Evolutionary conservation across 53 echinoderm and acorn worm genomes (phyloP).

Genomic region (Crossaster papposus): DNA sequence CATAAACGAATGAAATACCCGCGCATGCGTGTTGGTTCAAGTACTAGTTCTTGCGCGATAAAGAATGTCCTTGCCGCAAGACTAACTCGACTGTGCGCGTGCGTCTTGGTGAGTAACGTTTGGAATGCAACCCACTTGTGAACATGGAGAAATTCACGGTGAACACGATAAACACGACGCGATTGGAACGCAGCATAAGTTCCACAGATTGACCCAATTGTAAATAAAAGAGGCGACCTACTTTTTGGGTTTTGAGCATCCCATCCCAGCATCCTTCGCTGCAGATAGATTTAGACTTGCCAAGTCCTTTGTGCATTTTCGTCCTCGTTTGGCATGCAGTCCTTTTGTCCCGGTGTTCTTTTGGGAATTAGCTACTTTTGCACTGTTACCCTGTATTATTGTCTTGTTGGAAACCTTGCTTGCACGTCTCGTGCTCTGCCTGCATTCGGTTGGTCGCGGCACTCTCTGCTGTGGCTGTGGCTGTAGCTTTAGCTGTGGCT

Average conservation of each 20-base stretch:
- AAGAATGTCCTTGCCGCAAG: too few relatives aligned
- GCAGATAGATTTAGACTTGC: constrained; percentile 32
- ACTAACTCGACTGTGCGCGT: too few relatives aligned
- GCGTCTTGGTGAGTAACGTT: too few relatives aligned
- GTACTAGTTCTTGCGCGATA: too few relatives aligned
- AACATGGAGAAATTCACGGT: too few relatives aligned
- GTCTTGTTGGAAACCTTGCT: constrained; percentile 33
- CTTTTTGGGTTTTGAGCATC: constrained; percentile 40
- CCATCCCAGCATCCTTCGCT: constrained; percentile 32
- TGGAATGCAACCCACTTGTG: too few relatives aligned
- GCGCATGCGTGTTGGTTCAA: too few relatives aligned
- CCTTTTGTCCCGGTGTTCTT: constrained; percentile 31
- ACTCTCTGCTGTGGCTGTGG: too few relatives aligned
- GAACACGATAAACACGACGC: too few relatives aligned
- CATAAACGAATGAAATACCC: too few relatives aligned
- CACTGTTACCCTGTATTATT: constrained; percentile 24
- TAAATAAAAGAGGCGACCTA: constrained; percentile 2
- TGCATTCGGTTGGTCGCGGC: constrained; percentile 24
- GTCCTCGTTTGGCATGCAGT: constrained; percentile 28
- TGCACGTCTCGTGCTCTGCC: constrained; percentile 10
- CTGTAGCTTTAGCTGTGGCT: too few relatives aligned
- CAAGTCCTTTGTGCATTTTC: constrained; percentile 41
- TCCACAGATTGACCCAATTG: not conserved
- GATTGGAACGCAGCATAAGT: too few relatives aligned
- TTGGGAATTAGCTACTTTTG: not conserved